These are phyloP conservation scores for Eulemur coronatus DNA, from an alignment of 2,797 vertebrate genomes.

Conservation along the genomic window DNA sequence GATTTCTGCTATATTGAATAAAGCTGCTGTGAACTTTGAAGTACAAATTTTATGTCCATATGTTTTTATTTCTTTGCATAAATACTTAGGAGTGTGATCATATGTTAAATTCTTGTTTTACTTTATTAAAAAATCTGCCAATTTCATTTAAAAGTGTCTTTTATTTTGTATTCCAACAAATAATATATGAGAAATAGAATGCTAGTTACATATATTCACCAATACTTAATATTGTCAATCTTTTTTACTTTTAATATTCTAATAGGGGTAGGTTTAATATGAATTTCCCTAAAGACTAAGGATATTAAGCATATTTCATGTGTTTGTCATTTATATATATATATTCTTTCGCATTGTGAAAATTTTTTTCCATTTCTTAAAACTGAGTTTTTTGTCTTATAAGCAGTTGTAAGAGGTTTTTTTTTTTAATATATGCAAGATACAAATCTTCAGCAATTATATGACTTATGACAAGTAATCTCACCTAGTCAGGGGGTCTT, in stretches of 20 bases:
- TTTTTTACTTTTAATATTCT: not conserved
- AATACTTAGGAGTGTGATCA: not conserved
- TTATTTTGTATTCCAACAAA: not conserved
- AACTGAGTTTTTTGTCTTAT: not conserved
- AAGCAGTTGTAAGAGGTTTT: not conserved
- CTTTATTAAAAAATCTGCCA: not conserved
- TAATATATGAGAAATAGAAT: not conserved
- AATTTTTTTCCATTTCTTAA: not conserved
- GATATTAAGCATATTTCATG: not conserved
- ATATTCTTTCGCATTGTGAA: not conserved
- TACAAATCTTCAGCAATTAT: not conserved
- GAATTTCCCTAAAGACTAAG: not conserved
- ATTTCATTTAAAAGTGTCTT: not conserved
- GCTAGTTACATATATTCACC: not conserved
- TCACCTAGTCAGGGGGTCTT: not conserved
- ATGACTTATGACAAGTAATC: not conserved
- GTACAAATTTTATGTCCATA: too few species aligned
- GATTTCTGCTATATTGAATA: not conserved
- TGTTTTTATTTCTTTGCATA: not conserved
- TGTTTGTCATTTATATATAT: not conserved
- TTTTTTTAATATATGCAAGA: not conserved
- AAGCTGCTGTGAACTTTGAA: not conserved
- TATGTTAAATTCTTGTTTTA: not conserved
- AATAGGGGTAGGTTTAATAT: not conserved
- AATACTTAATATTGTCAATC: not conserved